Evolutionary conservation across 2,797 vertebrate species (phyloP), one percentile per base, ranked within the genome.

Genomic region (Macroramphosus scolopax): DNA sequence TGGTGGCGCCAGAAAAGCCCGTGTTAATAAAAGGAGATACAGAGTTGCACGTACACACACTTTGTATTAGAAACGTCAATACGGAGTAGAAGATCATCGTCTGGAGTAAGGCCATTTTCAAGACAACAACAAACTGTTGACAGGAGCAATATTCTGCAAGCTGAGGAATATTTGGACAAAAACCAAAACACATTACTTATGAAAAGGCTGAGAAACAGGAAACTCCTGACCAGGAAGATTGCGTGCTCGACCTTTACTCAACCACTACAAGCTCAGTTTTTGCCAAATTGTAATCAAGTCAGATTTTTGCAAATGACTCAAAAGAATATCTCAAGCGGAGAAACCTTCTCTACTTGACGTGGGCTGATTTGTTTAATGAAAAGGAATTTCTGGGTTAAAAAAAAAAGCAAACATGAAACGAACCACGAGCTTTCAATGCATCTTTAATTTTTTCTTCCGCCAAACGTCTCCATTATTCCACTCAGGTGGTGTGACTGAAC

Each of bases 401-500:
- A 36, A 17, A 34, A 36, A 52, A 51, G 43, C n/a, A 60, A 67
- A 73, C 52, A 36, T 50, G 58, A 15, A 26, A 51, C 24, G 49
- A 75, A 77, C 76, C 43, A 33, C 17, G 31, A 69, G 68, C 53
- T 70, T 70, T 81, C 65, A 78, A 64, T 34, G 36, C 42, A 37
- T 58, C 38, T 68, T 40, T 51, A 51, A 63, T 66, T 71, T 75
- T 68, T 52, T 71, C 74, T 68, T 52, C 63, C 71, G 69, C 66
- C 42, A 68, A 74, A 75, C 22, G 31, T 65, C 51, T 57, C 62
- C 68, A 73, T 81, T 77, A 59, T 65, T 73, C 47, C 69, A 52
- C 71, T 72, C 47, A 48, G 71, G 54, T 73, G 62, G 58, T 48
- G 66, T 50, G 58, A 69, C 44, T 15, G 46, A 72, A 72, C 8